Conservation (phyloP, 2,888 invertebrate genomes). For the Parthenolecanium corni region DNA sequence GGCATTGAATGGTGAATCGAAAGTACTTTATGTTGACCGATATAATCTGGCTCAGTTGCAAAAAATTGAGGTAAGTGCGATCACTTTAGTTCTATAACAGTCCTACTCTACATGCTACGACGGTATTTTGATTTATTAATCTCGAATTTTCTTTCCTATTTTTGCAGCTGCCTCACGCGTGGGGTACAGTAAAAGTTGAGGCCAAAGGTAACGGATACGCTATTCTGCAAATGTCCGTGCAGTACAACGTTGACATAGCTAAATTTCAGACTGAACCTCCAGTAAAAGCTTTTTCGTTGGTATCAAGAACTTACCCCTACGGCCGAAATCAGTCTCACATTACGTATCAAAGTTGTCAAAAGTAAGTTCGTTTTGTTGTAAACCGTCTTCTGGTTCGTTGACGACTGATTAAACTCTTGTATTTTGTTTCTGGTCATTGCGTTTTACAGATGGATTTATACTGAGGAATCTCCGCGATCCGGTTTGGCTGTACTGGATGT, state of each 20-base stretch:
- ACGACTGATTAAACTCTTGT: background rate
- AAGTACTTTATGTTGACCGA: conserved; percentile 56
- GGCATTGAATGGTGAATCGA: conserved; percentile 56
- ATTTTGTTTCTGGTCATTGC: background rate
- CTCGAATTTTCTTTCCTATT: conserved; percentile 13
- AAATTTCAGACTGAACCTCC: conserved; percentile 79
- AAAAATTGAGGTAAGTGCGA: conserved; percentile 55
- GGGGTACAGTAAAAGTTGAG: conserved; percentile 87
- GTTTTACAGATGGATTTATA: conserved; percentile 59
- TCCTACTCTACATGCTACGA: background rate
- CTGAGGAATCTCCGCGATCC: conserved; percentile 65
- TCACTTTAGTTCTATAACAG: background rate
- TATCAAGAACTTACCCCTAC: conserved; percentile 60
- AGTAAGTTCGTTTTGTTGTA: conserved; percentile 45
- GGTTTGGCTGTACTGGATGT: conserved; percentile 82
- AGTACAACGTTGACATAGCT: conserved; percentile 77
- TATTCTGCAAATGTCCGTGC: conserved; percentile 82
- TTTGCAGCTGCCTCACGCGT: conserved; percentile 74
- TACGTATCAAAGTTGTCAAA: conserved; percentile 72
- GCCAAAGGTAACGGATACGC: conserved; percentile 91
- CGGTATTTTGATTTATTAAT: background rate
- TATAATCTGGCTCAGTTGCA: conserved; percentile 68
- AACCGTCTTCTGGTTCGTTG: background rate
- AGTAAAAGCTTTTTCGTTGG: conserved; percentile 62
- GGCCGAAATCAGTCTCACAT: conserved; percentile 92